Evolutionary conservation across 2,888 invertebrate genomes (phyloP).

Genomic region (Rhaphigaster nebulosa): DNA sequence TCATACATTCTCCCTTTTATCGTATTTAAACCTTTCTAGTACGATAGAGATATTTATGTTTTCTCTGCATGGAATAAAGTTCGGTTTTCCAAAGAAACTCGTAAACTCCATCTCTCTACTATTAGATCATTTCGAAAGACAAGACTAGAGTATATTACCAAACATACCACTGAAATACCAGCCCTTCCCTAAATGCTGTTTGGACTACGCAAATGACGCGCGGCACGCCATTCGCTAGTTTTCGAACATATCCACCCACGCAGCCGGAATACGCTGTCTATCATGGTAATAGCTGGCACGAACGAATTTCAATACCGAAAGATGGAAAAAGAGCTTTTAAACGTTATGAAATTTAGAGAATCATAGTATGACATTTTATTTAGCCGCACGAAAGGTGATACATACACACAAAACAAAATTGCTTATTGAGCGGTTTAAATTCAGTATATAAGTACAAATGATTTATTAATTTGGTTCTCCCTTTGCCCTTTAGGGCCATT

Average conservation of each 20-base stretch:
- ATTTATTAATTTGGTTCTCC: too few relatives aligned
- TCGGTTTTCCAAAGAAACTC: background rate
- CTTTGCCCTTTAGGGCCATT: too few relatives aligned
- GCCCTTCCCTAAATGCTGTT: conserved; percentile 10
- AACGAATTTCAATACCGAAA: conserved; percentile 7
- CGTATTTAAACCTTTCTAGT: background rate
- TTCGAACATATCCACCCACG: background rate
- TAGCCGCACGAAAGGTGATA: too few relatives aligned
- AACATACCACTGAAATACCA: conserved; percentile 2
- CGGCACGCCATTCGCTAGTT: conserved; percentile 32
- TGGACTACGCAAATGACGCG: conserved; percentile 7
- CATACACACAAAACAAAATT: too few relatives aligned
- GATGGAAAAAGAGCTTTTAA: background rate
- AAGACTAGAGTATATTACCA: background rate
- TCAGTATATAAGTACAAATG: too few relatives aligned
- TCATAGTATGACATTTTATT: too few relatives aligned
- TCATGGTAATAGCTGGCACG: background rate
- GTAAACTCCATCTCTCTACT: background rate
- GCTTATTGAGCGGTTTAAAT: too few relatives aligned
- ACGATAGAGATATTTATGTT: background rate
- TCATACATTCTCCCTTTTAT: too few relatives aligned
- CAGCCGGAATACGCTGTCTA: background rate
- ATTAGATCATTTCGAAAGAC: background rate
- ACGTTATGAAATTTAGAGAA: background rate
- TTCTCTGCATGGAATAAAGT: background rate